These are phyloP conservation scores for Endotricha flammealis DNA, from an alignment of 2,888 invertebrate genomes.

Conservation along the genomic window DNA sequence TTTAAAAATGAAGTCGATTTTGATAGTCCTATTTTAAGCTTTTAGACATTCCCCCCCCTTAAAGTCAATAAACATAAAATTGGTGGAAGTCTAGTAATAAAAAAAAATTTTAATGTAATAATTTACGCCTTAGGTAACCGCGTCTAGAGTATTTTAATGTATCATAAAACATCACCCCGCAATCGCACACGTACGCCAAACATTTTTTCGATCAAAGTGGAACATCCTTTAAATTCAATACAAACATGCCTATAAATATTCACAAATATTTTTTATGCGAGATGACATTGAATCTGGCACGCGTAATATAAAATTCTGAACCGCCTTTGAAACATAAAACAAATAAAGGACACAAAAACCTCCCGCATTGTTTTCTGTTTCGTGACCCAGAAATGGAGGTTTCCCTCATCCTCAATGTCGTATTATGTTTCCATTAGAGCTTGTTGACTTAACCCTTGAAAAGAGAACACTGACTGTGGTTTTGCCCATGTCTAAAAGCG, in stretches of 20 bases:
- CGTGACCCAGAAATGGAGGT: slow-evolving; percentile 50
- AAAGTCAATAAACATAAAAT: too few relatives aligned
- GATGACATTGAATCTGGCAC: slow-evolving; percentile 23
- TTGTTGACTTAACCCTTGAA: slow-evolving; percentile 62
- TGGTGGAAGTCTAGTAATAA: too few relatives aligned
- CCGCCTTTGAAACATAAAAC: slow-evolving; percentile 40
- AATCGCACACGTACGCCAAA: background rate
- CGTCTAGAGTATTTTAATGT: too few relatives aligned
- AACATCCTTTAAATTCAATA: slow-evolving; percentile 12
- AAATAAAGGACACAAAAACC: slow-evolving; percentile 49
- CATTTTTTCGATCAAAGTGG: background rate
- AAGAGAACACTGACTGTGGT: slow-evolving; percentile 37
- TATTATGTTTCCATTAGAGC: slow-evolving; percentile 63
- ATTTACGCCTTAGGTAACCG: too few relatives aligned
- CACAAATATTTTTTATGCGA: slow-evolving; percentile 12
- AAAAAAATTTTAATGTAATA: too few relatives aligned
- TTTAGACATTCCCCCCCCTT: too few relatives aligned
- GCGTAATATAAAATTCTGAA: slow-evolving; percentile 33
- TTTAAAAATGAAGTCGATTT: too few relatives aligned
- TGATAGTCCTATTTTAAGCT: too few relatives aligned
- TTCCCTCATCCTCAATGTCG: slow-evolving; percentile 38
- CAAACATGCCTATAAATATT: slow-evolving; percentile 13
- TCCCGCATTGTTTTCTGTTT: slow-evolving; percentile 54
- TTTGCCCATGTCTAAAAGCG: slow-evolving; percentile 29
- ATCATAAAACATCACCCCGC: too few relatives aligned